phyloP scores from a whole-genome alignment of 2,797 vertebrate species.

The Balearica regulorum region DNA sequence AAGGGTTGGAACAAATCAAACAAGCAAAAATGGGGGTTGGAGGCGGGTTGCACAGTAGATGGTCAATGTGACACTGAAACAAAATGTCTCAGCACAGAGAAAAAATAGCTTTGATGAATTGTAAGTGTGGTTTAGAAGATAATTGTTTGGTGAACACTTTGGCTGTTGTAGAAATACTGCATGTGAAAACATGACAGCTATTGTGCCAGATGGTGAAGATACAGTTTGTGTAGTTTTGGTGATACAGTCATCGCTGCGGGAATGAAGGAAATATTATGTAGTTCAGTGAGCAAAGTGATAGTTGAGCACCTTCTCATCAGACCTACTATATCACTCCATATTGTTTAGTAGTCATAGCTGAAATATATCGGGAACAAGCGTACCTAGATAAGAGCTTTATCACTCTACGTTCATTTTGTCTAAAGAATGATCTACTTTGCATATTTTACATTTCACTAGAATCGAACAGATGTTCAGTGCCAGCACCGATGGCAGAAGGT shows the following conservation, averaged over 20 bases:
- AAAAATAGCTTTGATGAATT: neutral
- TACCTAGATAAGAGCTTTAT: neutral
- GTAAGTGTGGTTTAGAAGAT: neutral
- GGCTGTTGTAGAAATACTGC: neutral
- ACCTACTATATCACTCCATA: neutral
- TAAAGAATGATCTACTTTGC: neutral
- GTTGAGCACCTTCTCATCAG: neutral
- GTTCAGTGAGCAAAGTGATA: neutral
- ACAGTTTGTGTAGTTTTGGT: neutral
- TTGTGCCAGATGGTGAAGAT: neutral
- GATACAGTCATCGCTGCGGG: neutral
- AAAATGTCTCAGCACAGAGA: neutral
- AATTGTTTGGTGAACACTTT: neutral
- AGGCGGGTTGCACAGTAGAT: neutral
- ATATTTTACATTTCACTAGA: constrained; percentile 75
- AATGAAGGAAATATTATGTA: neutral
- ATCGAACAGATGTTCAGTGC: constrained; percentile 97
- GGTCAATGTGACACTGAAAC: neutral
- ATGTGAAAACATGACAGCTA: neutral
- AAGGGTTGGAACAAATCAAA: neutral
- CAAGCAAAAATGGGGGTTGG: neutral
- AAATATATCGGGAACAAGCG: neutral
- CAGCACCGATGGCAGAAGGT: constrained; percentile 99
- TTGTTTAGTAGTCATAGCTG: neutral
- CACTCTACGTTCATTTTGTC: neutral